Conservation (phyloP, 2,888 invertebrate species). For the Eristalis tenax region DNA sequence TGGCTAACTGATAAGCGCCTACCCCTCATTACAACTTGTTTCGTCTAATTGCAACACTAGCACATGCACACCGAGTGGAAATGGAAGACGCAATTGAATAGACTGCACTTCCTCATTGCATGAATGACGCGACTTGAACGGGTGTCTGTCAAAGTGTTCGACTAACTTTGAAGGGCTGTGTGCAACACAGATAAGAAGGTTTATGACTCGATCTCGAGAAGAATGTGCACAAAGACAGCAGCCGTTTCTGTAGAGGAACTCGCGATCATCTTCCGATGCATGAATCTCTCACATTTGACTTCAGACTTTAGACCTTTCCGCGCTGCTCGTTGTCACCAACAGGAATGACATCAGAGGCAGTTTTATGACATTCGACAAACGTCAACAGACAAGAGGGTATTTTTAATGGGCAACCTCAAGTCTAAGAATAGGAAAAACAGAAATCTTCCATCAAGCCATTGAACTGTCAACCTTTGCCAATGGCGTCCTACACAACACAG, state of each 20-base stretch:
- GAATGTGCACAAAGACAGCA: no score
- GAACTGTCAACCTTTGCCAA: background rate
- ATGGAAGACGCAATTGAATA: background rate
- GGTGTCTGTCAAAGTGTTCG: no score
- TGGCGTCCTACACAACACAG: background rate
- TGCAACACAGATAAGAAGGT: background rate
- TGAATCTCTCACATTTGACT: background rate
- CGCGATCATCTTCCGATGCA: background rate
- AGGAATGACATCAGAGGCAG: background rate
- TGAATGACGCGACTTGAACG: background rate
- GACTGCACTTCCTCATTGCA: background rate
- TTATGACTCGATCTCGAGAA: background rate
- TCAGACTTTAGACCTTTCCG: background rate
- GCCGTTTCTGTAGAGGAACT: no score
- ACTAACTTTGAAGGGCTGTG: background rate
- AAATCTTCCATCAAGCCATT: background rate
- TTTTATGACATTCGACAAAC: background rate
- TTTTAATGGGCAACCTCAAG: background rate
- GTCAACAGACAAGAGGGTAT: background rate
- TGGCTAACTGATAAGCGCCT: background rate
- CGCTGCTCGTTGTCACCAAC: background rate
- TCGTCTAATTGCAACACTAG: background rate
- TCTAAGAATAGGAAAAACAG: background rate
- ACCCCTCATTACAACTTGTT: background rate
- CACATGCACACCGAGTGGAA: background rate